Evolutionary conservation across 2,113 vertebrate species (phyloP).

Genomic region (Lasiurus cinereus): DNA sequence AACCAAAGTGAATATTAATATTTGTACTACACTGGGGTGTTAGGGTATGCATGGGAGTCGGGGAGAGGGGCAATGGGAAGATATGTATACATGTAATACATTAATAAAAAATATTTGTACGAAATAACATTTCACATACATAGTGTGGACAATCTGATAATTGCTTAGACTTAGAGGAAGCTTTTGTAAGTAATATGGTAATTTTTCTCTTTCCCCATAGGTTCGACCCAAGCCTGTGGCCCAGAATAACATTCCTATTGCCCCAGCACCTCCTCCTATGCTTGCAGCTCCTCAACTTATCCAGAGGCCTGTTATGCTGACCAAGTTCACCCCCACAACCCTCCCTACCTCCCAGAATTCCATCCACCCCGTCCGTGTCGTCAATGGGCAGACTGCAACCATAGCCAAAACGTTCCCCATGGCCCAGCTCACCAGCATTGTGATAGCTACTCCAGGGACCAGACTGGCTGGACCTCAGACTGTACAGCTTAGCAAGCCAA

Average conservation of each 20-base stretch:
- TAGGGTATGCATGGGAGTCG: no score
- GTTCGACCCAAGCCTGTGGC: conserved; percentile 95
- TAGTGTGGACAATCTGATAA: neutral
- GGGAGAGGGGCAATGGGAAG: no score
- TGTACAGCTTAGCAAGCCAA: conserved; percentile 97
- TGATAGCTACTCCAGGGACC: conserved; percentile 93
- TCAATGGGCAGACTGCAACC: conserved; percentile 95
- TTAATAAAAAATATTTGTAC: no score
- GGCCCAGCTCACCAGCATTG: conserved; percentile 96
- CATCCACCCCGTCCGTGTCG: conserved; percentile 97
- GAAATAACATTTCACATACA: conserved; percentile 25
- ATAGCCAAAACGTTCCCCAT: conserved; percentile 93
- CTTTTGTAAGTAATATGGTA: conserved; percentile 57
- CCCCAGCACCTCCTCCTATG: conserved; percentile 98
- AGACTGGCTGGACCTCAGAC: conserved; percentile 92
- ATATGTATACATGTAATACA: no score
- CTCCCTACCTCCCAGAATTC: conserved; percentile 93
- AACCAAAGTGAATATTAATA: conserved; percentile 14
- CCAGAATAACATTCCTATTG: conserved; percentile 97
- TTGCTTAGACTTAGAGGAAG: neutral
- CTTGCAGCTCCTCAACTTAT: conserved; percentile 97
- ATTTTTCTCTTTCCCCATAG: conserved; percentile 85
- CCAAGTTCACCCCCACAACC: conserved; percentile 94
- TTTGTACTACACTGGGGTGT: conserved; percentile 4
- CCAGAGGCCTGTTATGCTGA: conserved; percentile 97